Base-by-base conservation (phyloP, 2,113 vertebrate genomes). In the Tragelaphus buxtoni region DNA sequence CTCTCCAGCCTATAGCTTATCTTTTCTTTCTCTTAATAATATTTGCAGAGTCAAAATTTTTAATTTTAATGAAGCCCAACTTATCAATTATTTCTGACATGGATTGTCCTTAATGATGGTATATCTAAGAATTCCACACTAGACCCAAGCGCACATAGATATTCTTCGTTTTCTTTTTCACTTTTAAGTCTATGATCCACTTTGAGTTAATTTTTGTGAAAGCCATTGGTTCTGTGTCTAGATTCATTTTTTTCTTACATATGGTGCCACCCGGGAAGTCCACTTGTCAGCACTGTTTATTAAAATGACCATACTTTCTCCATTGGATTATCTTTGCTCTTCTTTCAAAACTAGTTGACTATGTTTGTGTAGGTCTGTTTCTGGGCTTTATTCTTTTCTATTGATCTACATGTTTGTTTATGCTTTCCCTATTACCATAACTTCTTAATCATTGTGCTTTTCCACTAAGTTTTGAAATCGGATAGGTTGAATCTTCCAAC, bases 221-320 rank as follows among this genome's bases (percentile, higher is more conserved):
- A 30, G 5, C 30, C 42, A 3, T 24, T 42, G 24, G 17, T 5
- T 53, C 13, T 58, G 14, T 58, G 10, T 81, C 30, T 74, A 5
- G 81, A 1, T 45, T 51, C 1, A 9, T 42, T 94, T n/a, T 42
- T 69, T 72, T 56, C 53, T 9, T 51, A 60, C 18, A 12, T 92
- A 39, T 13, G 7, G n/a, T 17, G 30, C 14, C 61, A n/a, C 30
- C 14, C 17, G 61, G 14, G 30, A 61, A n/a, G 85, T 61, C 45
- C 5, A 22, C 6, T 16, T 83, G 11, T 63, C 45, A 79, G 35
- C 1, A 69, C 14, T 74, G 39, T 47, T 84, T 60, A 16, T 83
- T 60, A 47, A 51, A 96, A 85, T 81, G 6, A 47, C 28, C 24
- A 22, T 55, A 42, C 56, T 61, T 96, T 94, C 55, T 45, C 20